Percentiles rank a stretch among this genome's conserved stretches.
These are phyloP conservation scores for Metallyticus violacea DNA, from an alignment of 2,888 invertebrate species.

Conservation along the genomic window DNA sequence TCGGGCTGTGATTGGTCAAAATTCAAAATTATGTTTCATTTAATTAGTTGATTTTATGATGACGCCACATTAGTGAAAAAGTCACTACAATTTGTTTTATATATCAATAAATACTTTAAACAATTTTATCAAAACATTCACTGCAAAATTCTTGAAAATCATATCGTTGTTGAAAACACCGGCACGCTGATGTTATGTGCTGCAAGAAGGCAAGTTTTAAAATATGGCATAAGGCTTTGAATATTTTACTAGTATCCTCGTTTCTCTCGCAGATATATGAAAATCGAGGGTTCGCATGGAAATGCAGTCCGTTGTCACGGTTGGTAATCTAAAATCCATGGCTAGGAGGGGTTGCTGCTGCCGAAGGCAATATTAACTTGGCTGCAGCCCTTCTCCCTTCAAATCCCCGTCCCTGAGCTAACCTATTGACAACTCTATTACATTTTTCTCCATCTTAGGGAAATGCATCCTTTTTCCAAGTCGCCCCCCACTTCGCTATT, in stretches of 20 bases:
- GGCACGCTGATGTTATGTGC: too few relatives aligned
- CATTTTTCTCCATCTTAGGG: conserved; percentile 12
- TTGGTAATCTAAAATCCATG: conserved; percentile 5
- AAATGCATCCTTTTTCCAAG: conserved; percentile 5
- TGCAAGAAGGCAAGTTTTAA: background rate
- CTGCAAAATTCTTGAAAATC: too few relatives aligned
- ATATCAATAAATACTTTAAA: too few relatives aligned
- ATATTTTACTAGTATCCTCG: background rate
- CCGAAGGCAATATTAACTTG: conserved; percentile 5
- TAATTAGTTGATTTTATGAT: too few relatives aligned
- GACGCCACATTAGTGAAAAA: too few relatives aligned
- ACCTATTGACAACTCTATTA: conserved; percentile 19
- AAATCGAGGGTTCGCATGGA: background rate
- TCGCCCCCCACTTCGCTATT: background rate
- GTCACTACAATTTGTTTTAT: too few relatives aligned
- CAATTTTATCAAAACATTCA: too few relatives aligned
- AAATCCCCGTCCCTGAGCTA: background rate
- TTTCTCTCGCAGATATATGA: background rate
- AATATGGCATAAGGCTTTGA: background rate
- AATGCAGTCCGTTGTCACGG: background rate
- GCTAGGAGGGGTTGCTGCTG: background rate
- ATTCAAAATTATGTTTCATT: too few relatives aligned
- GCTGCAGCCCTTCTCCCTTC: background rate
- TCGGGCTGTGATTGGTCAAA: too few relatives aligned
- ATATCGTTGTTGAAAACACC: too few relatives aligned